A percentile compares a stretch with the other conserved stretches of the same genome.
Evolutionary conservation across 2,888 invertebrate species (phyloP).

Genomic region (Parthenolecanium corni): DNA sequence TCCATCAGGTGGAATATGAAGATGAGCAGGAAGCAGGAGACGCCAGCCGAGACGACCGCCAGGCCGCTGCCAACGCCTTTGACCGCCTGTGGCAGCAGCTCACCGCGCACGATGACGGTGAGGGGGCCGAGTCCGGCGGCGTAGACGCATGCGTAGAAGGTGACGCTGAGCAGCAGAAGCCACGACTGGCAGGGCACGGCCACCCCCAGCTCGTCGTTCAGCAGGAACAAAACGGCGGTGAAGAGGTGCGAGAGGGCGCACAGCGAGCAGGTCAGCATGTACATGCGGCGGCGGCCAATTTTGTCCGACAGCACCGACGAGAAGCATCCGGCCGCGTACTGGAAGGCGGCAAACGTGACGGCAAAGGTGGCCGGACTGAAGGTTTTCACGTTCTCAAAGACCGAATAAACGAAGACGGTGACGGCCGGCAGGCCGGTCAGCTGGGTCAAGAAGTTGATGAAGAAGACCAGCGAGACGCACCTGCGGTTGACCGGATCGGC

Average conservation of each 20-base stretch:
- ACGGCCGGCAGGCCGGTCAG: conserved; percentile 13
- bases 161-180: conserved; percentile 10
- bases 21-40: conserved; percentile 15
- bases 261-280: background rate
- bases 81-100: conserved; percentile 22
- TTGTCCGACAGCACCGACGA: conserved; percentile 9
- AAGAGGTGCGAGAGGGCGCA: conserved; percentile 5
- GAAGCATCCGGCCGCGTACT: conserved; percentile 6
- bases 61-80: conserved; percentile 20
- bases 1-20: conserved; percentile 18
- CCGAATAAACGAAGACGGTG: conserved; percentile 8
- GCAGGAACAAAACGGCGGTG: conserved; percentile 12
- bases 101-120: conserved; percentile 15
- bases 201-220: background rate
- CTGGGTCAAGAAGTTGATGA: conserved; percentile 20
- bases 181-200: background rate
- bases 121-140: conserved; percentile 16
- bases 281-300: conserved; percentile 11
- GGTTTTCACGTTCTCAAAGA: conserved; percentile 7
- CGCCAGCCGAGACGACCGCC: conserved; percentile 19
- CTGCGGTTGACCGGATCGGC: conserved; percentile 14
- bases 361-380: conserved; percentile 2
- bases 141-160: conserved; percentile 7
- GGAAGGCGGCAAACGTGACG: conserved; percentile 5
- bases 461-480: conserved; percentile 14